Percentiles rank a stretch among this genome's conserved stretches.
Evolutionary conservation across 2,797 vertebrate species (phyloP).

Genomic region (Arnoldichthys spilopterus): DNA sequence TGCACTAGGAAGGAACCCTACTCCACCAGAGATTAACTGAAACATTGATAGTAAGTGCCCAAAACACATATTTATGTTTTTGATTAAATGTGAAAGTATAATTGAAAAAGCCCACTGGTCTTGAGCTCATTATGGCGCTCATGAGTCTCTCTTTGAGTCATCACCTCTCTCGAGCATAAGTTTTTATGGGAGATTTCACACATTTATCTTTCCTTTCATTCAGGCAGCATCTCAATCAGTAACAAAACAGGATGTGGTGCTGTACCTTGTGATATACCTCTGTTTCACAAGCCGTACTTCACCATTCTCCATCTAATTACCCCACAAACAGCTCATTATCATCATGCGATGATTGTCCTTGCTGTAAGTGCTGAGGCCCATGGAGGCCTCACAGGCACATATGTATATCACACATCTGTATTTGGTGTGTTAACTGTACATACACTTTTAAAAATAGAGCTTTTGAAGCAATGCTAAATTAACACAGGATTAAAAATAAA

Average conservation of each 20-base stretch:
- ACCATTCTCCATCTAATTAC: conserved; percentile 28
- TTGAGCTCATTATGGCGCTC: conserved; percentile 26
- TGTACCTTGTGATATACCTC: conserved; percentile 28
- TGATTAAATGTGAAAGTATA: conserved; percentile 14
- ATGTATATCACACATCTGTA: not conserved
- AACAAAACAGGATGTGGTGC: conserved; percentile 35
- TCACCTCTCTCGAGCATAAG: conserved; percentile 10
- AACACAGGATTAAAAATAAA: too few relatives aligned
- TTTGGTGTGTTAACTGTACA: not conserved
- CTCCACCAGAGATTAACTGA: conserved; percentile 7
- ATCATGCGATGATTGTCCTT: conserved; percentile 26
- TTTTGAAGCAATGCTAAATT: too few relatives aligned
- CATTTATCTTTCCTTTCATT: conserved; percentile 28
- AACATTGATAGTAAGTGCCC: conserved; percentile 1
- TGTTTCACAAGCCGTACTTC: conserved; percentile 24
- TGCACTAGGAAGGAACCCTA: not conserved
- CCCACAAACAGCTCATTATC: conserved; percentile 9
- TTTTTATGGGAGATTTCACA: conserved; percentile 30
- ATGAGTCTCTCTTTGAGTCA: conserved; percentile 48
- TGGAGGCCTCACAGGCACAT: not conserved
- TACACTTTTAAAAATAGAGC: not conserved
- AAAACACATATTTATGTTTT: conserved; percentile 10
- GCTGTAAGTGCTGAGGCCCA: not conserved
- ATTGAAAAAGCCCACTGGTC: conserved; percentile 46
- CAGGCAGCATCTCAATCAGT: conserved; percentile 30